These are phyloP conservation scores for Papilio demoleus DNA, from an alignment of 2,888 invertebrate species.

Conservation along the genomic window DNA sequence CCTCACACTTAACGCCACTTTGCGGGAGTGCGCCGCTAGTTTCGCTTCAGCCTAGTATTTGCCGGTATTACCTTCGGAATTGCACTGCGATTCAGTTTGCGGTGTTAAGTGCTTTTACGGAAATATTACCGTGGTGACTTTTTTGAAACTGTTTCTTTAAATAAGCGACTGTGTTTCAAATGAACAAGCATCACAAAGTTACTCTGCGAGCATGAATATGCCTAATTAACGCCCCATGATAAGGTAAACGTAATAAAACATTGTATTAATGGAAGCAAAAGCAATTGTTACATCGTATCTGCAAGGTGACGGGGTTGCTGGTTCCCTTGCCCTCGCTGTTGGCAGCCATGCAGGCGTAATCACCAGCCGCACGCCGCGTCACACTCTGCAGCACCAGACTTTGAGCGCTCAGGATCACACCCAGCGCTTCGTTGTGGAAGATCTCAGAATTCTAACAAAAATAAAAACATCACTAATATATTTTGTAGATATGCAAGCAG, in stretches of 20 bases:
- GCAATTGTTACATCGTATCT: constrained; percentile 85
- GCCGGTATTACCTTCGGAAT: constrained; percentile 26
- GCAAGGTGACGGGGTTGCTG: constrained; percentile 87
- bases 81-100: constrained; percentile 11
- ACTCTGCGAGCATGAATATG: too few relatives aligned
- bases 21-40: constrained; percentile 16
- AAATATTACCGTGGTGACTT: constrained; percentile 15
- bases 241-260: too few relatives aligned
- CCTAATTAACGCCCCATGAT: too few relatives aligned
- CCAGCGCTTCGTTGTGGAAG: constrained; percentile 91
- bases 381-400: constrained; percentile 94
- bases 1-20: constrained; percentile 26
- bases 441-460: constrained; percentile 88
- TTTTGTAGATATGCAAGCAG: background rate
- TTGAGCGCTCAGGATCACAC: constrained; percentile 93
- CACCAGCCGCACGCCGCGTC: constrained; percentile 91
- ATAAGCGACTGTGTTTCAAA: background rate
- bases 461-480: too few relatives aligned
- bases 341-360: constrained; percentile 93
- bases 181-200: background rate
- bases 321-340: constrained; percentile 93
- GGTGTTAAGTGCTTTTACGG: constrained; percentile 23
- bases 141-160: background rate
- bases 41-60: constrained; percentile 36
- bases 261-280: too few relatives aligned